Conservation (phyloP, 2,888 invertebrate genomes). For the Choreutis nemorana region DNA sequence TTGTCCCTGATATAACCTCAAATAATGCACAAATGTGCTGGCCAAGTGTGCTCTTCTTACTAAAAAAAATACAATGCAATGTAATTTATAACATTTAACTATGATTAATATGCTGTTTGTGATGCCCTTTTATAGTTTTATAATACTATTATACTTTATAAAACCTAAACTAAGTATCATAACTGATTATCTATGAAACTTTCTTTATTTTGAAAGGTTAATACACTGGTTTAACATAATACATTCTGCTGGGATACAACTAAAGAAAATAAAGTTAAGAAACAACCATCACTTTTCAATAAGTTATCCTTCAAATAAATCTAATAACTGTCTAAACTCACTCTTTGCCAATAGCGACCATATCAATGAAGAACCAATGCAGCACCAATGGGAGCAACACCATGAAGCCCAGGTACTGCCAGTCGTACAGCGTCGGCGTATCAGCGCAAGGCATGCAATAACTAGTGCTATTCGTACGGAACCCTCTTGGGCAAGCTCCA, state of each 20-base stretch:
- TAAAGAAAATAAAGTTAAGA: conserved; percentile 1
- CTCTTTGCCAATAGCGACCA: conserved; percentile 77
- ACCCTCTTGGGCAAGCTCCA: conserved; percentile 88
- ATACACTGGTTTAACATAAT: no score
- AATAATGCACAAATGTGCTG: conserved; percentile 84
- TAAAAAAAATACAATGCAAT: conserved; percentile 39
- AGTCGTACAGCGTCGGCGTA: conserved; percentile 84
- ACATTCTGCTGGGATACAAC: no score
- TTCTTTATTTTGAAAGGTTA: no score
- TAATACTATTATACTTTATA: no score
- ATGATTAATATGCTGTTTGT: no score
- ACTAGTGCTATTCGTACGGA: conserved; percentile 73
- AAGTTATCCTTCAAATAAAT: background rate
- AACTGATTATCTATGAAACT: no score
- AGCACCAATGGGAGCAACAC: conserved; percentile 85
- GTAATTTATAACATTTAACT: background rate
- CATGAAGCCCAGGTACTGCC: conserved; percentile 95
- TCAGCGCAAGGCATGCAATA: conserved; percentile 81
- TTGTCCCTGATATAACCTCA: conserved; percentile 80
- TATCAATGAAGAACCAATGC: conserved; percentile 93
- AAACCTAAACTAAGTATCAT: no score
- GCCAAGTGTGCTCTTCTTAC: conserved; percentile 76
- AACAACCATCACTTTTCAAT: no score
- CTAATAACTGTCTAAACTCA: conserved; percentile 41
- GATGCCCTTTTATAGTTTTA: no score